A percentile compares a stretch with the other conserved stretches of the same genome.
phyloP scores from a whole-genome alignment of 2,888 invertebrate genomes.

The Resseliella maxima region DNA sequence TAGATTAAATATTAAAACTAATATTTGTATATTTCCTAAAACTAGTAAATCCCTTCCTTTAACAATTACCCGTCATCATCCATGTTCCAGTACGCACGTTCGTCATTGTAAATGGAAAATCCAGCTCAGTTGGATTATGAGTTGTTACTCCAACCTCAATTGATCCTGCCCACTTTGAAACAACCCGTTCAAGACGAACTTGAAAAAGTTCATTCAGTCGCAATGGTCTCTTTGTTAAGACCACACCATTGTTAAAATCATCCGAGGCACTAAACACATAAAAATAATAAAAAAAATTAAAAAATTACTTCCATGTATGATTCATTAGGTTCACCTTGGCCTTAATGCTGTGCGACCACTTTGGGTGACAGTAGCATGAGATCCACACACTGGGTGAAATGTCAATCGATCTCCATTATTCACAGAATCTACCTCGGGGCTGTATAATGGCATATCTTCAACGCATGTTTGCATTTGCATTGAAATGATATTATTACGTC shows the following conservation, averaged over 20 bases:
- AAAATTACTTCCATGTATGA: neutral
- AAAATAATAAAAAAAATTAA: slow-evolving; percentile 38
- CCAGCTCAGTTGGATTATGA: slow-evolving; percentile 85
- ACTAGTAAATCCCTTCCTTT: too few species aligned
- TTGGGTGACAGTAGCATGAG: slow-evolving; percentile 91
- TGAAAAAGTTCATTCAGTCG: slow-evolving; percentile 92
- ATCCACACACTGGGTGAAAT: slow-evolving; percentile 92
- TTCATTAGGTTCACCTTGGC: slow-evolving; percentile 84
- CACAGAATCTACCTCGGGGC: slow-evolving; percentile 66
- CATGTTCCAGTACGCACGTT: slow-evolving; percentile 73
- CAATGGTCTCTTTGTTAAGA: slow-evolving; percentile 86
- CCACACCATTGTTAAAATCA: slow-evolving; percentile 94
- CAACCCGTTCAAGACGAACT: slow-evolving; percentile 88
- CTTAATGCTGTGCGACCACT: slow-evolving; percentile 90
- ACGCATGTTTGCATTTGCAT: slow-evolving; percentile 61
- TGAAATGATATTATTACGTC: slow-evolving; percentile 72
- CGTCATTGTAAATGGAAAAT: slow-evolving; percentile 95
- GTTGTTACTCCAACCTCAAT: slow-evolving; percentile 95
- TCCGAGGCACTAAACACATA: slow-evolving; percentile 77
- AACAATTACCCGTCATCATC: slow-evolving; percentile 55
- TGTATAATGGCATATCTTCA: slow-evolving; percentile 67
- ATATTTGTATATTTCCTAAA: too few species aligned
- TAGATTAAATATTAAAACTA: too few species aligned
- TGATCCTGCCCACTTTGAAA: slow-evolving; percentile 95
- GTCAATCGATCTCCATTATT: slow-evolving; percentile 77